Conservation (phyloP, 2,797 vertebrate genomes). For the Cossypha dichroa region DNA sequence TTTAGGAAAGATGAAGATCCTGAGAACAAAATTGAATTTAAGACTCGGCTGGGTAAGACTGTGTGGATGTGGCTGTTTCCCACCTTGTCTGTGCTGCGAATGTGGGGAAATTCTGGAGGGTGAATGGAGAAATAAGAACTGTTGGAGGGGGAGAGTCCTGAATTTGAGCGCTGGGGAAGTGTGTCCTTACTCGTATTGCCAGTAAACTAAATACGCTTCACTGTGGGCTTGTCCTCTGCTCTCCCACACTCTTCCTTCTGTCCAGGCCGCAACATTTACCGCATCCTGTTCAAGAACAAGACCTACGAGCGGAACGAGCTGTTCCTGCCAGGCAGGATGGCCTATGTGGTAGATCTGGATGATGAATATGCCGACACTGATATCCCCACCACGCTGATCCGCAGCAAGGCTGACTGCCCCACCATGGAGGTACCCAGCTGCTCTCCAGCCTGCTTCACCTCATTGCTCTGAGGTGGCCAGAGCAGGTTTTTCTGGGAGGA, state of each 20-base stretch:
- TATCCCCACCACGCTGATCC: constrained; percentile 94
- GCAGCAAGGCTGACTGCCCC: constrained; percentile 97
- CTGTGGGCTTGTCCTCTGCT: not conserved
- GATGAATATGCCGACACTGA: constrained; percentile 97
- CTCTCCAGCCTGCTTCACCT: rapidly evolving
- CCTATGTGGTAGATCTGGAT: constrained; percentile 95
- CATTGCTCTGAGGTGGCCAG: not conserved
- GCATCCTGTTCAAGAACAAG: constrained; percentile 90
- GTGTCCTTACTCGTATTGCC: rapidly evolving
- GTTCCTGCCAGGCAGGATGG: constrained; percentile 94
- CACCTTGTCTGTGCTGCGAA: not conserved
- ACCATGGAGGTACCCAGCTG: constrained; percentile 88
- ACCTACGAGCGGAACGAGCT: constrained; percentile 90
- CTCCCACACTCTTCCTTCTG: not conserved
- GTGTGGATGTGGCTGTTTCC: not conserved
- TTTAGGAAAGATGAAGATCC: constrained; percentile 94
- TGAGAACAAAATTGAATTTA: constrained; percentile 97
- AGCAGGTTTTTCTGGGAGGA: not conserved
- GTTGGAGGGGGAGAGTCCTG: not conserved
- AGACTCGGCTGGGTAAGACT: constrained; percentile 91
- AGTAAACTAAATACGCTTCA: not conserved
- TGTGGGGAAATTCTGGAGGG: not conserved
- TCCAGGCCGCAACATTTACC: constrained; percentile 91
- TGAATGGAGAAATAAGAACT: not conserved
- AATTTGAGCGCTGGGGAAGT: not conserved